Conservation (phyloP, 1,140 invertebrate species). For the Anagrus nilaparvatae region DNA sequence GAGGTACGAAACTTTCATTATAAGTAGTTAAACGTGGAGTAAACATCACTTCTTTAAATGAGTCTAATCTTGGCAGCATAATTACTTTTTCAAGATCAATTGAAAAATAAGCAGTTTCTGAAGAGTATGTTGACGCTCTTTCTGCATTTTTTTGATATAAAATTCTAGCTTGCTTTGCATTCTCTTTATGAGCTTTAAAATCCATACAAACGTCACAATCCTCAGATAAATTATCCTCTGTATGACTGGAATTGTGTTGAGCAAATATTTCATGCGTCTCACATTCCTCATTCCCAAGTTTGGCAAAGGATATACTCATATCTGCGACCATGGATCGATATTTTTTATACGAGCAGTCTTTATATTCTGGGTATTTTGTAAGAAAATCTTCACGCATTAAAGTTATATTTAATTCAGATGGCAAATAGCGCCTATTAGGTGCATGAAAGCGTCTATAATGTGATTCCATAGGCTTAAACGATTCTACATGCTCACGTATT, state of each 20-base stretch:
- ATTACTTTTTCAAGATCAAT: slow-evolving; percentile 28
- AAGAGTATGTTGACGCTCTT: neutral
- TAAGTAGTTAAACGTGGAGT: slow-evolving; percentile 10
- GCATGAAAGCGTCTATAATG: slow-evolving; percentile 28
- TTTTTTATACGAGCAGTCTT: slow-evolving; percentile 15
- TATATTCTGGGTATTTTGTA: slow-evolving; percentile 16
- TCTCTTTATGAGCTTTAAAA: slow-evolving; percentile 11
- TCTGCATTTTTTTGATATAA: slow-evolving; percentile 12
- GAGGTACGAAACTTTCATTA: slow-evolving; percentile 19
- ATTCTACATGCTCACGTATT: slow-evolving; percentile 20
- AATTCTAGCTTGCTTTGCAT: slow-evolving; percentile 6
- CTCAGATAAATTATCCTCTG: slow-evolving; percentile 6
- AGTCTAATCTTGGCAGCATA: slow-evolving; percentile 25
- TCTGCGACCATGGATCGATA: slow-evolving; percentile 14
- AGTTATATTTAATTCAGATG: slow-evolving; percentile 22
- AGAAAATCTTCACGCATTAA: slow-evolving; percentile 25
- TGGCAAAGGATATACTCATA: slow-evolving; percentile 21
- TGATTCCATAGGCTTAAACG: slow-evolving; percentile 21
- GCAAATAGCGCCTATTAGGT: slow-evolving; percentile 23
- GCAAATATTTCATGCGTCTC: slow-evolving; percentile 22
- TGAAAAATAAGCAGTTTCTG: no score
- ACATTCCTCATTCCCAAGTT: slow-evolving; percentile 26
- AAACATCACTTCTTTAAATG: slow-evolving; percentile 21
- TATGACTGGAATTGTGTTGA: slow-evolving; percentile 13
- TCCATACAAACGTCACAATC: slow-evolving; percentile 14